Evolutionary conservation across 2,888 invertebrate genomes (phyloP).

Genomic region (Drosophila antonietae): DNA sequence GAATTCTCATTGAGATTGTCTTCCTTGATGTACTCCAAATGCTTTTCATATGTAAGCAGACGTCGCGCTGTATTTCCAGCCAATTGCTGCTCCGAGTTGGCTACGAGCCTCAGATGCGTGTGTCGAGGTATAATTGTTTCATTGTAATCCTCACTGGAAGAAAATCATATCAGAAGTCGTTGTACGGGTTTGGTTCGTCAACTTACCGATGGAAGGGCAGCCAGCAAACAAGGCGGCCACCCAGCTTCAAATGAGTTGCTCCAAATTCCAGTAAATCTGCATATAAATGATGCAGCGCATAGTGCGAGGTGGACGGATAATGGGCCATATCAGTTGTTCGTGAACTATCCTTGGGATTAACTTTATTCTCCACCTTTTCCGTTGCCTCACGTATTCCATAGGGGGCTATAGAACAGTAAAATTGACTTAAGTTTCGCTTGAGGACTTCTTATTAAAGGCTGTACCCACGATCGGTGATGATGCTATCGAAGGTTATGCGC

Average conservation of each 20-base stretch:
- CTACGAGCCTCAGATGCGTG: conserved; percentile 90
- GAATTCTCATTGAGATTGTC: not conserved
- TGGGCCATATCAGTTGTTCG: conserved; percentile 89
- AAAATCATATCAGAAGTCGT: not conserved
- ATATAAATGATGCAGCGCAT: conserved; percentile 92
- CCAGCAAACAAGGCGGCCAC: conserved; percentile 97
- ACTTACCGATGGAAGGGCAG: conserved; percentile 93
- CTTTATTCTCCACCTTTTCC: conserved; percentile 88
- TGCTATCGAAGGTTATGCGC: conserved; percentile 92
- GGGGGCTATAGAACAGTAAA: conserved; percentile 89
- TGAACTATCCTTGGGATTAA: conserved; percentile 85
- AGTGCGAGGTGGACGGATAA: conserved; percentile 93
- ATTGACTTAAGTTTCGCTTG: too few relatives aligned
- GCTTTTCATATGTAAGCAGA: conserved; percentile 94
- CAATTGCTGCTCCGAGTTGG: conserved; percentile 95
- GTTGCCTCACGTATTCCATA: conserved; percentile 98
- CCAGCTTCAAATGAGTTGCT: conserved; percentile 89
- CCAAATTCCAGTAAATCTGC: conserved; percentile 94
- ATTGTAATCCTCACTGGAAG: conserved; percentile 88
- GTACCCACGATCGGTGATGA: conserved; percentile 96
- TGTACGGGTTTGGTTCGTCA: too few relatives aligned
- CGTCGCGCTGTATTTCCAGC: conserved; percentile 92
- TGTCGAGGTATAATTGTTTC: conserved; percentile 92
- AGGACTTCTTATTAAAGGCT: not conserved
- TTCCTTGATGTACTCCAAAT: conserved; percentile 85